These are phyloP conservation scores for Ploceus nigricollis DNA, from an alignment of 2,113 vertebrate genomes.

Conservation along the genomic window DNA sequence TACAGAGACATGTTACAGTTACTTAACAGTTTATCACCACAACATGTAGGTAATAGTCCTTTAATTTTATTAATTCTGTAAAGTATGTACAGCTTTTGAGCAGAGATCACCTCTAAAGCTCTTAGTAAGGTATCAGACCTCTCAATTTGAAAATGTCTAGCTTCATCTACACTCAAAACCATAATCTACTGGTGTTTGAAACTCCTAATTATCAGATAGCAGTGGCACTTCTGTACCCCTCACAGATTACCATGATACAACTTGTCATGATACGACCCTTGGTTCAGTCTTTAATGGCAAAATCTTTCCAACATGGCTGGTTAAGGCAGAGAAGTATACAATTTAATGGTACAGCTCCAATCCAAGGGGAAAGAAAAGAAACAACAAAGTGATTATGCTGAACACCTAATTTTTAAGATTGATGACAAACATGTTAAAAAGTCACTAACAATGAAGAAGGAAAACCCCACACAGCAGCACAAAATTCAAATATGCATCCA, in stretches of 20 bases:
- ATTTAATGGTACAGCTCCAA: neutral
- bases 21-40: neutral
- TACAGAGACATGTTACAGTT: neutral
- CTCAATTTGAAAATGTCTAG: neutral
- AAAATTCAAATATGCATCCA: neutral
- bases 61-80: neutral
- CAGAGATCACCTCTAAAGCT: neutral
- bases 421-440: neutral
- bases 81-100: neutral
- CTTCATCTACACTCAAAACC: neutral
- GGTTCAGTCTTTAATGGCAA: neutral
- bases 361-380: neutral
- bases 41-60: neutral
- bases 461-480: neutral
- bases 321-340: neutral
- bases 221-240: neutral
- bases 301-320: neutral
- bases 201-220: neutral
- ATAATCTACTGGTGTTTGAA: neutral
- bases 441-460: neutral
- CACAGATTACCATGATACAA: fast-evolving
- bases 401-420: neutral
- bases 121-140: neutral
- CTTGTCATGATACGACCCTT: neutral
- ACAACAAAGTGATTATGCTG: neutral